Evolutionary conservation across 92 coral and sea anemone genomes (phyloP), one percentile per base, ranked within the genome.

Genomic region (Diadumene lineata): DNA sequence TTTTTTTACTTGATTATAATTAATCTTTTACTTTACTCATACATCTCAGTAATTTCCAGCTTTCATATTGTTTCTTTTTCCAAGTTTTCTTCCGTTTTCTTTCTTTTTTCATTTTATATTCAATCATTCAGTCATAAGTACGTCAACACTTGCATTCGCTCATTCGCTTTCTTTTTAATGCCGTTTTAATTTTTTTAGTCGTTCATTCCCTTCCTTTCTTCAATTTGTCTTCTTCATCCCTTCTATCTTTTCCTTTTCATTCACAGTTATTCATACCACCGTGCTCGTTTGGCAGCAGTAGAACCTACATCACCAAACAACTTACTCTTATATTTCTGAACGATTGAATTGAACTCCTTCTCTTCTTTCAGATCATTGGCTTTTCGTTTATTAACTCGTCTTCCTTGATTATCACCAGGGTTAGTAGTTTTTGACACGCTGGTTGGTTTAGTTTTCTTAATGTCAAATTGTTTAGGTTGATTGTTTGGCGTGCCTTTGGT

Each of bases 301-400:
- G 84, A 79, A 29, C 46, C 62, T 34, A 74, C 60, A 18, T 79
- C 84, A 18, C 97, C 97, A 75, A 94, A 94, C 62, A 91, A 67
- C 73, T 92, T 94, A 27, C 64, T 83, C 82, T 91, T 94, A 72
- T 94, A 94, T 50, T 92, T 94, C 63, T 86, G 81, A 38, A 92
- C 98, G 78, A 94, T 88, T 16, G 83, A 73, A 18, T 76, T 81
- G 64, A 94, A 94, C 53, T 84, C 86, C 8, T 81, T 77, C 70
- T 94, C 97, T 27, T 94, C 97, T 32, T 88, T 78, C 50, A 55
- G 70, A 28, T 80, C 93, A 18, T 79, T 81, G 50, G 79, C 89
- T 68, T 73, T 85, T 53, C 80, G 56, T 79, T 89, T 81, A 0
- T 60, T 72, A 9, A 76, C 77, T 57, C 79, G 80, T 43, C 78